Conservation (phyloP, 2,888 invertebrate species). For the Latheticus oryzae region DNA sequence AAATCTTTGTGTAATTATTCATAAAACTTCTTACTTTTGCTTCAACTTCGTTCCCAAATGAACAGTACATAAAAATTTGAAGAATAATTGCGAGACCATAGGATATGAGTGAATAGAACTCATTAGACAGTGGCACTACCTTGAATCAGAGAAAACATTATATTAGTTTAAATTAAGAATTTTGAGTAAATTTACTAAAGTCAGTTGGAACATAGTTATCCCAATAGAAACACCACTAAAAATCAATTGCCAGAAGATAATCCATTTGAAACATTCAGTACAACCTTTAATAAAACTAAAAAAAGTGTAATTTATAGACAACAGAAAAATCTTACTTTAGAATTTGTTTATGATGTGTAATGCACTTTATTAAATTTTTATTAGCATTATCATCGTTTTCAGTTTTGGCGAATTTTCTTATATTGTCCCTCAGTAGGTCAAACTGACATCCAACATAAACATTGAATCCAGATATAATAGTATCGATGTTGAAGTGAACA, state of each 20-base stretch:
- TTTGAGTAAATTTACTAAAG: slow-evolving; percentile 11
- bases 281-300: slow-evolving; percentile 9
- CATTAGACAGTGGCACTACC: slow-evolving; percentile 3
- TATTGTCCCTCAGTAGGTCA: slow-evolving; percentile 6
- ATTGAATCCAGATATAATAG: slow-evolving; percentile 10
- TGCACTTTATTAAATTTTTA: neutral
- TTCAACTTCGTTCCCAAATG: slow-evolving; percentile 14
- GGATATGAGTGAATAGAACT: slow-evolving; percentile 7
- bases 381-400: neutral
- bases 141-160: neutral
- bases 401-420: slow-evolving; percentile 1
- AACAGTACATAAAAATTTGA: slow-evolving; percentile 13
- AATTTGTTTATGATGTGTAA: slow-evolving; percentile 10
- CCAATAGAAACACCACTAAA: slow-evolving; percentile 9
- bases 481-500: neutral
- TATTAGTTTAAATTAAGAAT: neutral
- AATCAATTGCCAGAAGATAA: slow-evolving; percentile 15
- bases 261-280: slow-evolving; percentile 11
- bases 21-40: slow-evolving; percentile 11
- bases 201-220: slow-evolving; percentile 17
- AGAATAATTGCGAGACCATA: slow-evolving; percentile 1
- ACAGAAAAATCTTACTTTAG: neutral
- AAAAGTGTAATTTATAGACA: slow-evolving; percentile 1
- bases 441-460: slow-evolving; percentile 6
- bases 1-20: too few relatives aligned